A percentile compares a stretch with the other conserved stretches of the same genome.
phyloP scores from a whole-genome alignment of 1,140 invertebrate genomes.

The Halictus rubicundus region DNA sequence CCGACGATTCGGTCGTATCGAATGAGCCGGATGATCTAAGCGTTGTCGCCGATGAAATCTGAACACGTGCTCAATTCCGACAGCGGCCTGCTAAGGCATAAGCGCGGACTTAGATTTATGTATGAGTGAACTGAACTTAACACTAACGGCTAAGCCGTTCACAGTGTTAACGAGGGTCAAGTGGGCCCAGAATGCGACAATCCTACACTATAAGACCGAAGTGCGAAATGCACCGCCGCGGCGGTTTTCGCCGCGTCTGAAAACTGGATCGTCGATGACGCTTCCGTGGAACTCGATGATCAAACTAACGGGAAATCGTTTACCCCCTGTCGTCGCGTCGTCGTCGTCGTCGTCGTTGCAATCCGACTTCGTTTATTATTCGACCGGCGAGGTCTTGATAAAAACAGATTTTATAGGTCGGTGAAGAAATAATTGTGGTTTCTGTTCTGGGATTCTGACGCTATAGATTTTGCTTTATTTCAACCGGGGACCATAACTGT shows the following conservation, averaged over 20 bases:
- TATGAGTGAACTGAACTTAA: slow-evolving; percentile 79
- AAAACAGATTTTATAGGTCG: too few species aligned
- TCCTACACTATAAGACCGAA: slow-evolving; percentile 67
- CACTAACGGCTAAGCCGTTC: slow-evolving; percentile 80
- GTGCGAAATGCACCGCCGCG: slow-evolving; percentile 61
- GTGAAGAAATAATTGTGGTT: too few species aligned
- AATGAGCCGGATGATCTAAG: slow-evolving; percentile 76
- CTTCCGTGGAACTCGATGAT: slow-evolving; percentile 42
- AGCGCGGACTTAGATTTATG: slow-evolving; percentile 78
- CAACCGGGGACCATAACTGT: too few species aligned
- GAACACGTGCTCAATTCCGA: slow-evolving; percentile 78
- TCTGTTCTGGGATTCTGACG: too few species aligned
- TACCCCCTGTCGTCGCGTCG: slow-evolving; percentile 30
- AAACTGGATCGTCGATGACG: slow-evolving; percentile 67
- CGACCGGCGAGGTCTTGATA: too few species aligned
- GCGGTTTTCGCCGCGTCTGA: slow-evolving; percentile 48
- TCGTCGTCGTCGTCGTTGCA: neutral
- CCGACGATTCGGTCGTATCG: slow-evolving; percentile 54
- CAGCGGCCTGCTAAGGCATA: slow-evolving; percentile 70
- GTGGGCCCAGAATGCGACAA: slow-evolving; percentile 80
- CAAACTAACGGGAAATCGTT: slow-evolving; percentile 39
- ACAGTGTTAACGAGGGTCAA: slow-evolving; percentile 80
- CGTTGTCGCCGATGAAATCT: slow-evolving; percentile 78
- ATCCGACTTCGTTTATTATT: neutral
- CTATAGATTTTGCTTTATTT: too few species aligned